These are phyloP conservation scores for Ornithoptera priamus DNA, from an alignment of 2,888 invertebrate species.

Conservation along the genomic window DNA sequence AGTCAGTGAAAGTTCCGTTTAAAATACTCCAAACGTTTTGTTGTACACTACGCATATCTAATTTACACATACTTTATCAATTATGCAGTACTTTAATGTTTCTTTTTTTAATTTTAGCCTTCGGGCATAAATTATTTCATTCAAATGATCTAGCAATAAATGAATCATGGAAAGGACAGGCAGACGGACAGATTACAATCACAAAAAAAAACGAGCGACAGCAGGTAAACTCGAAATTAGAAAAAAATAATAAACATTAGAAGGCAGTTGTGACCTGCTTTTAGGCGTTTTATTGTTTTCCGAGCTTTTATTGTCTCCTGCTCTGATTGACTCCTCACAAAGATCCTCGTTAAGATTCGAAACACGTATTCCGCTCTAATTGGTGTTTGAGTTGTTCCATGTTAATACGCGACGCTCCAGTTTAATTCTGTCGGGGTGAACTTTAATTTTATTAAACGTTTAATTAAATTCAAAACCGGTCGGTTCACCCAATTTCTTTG, in stretches of 20 bases:
- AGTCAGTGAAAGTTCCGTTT: too few species aligned
- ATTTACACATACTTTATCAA: too few species aligned
- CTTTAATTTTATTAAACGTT: constrained; percentile 16
- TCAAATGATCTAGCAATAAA: background rate
- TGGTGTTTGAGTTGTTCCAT: constrained; percentile 9
- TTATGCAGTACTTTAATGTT: too few species aligned
- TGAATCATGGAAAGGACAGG: background rate
- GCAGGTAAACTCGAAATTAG: constrained; percentile 24
- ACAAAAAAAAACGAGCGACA: constrained; percentile 18
- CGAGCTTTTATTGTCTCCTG: constrained; percentile 27
- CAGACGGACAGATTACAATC: constrained; percentile 17
- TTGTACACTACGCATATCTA: too few species aligned
- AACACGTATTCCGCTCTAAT: constrained; percentile 24
- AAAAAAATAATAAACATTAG: constrained; percentile 29
- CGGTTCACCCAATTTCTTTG: background rate
- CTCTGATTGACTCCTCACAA: constrained; percentile 22
- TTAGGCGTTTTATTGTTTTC: constrained; percentile 27
- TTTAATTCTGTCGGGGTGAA: constrained; percentile 23
- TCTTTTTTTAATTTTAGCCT: too few species aligned
- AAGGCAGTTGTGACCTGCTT: constrained; percentile 25
- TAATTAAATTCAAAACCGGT: constrained; percentile 9
- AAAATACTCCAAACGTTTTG: too few species aligned
- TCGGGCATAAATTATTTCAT: background rate
- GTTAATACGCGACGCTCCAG: constrained; percentile 7
- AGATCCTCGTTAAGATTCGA: constrained; percentile 28